These are phyloP conservation scores for Chloromyia formosa DNA, from an alignment of 2,888 invertebrate genomes.

Conservation along the genomic window DNA sequence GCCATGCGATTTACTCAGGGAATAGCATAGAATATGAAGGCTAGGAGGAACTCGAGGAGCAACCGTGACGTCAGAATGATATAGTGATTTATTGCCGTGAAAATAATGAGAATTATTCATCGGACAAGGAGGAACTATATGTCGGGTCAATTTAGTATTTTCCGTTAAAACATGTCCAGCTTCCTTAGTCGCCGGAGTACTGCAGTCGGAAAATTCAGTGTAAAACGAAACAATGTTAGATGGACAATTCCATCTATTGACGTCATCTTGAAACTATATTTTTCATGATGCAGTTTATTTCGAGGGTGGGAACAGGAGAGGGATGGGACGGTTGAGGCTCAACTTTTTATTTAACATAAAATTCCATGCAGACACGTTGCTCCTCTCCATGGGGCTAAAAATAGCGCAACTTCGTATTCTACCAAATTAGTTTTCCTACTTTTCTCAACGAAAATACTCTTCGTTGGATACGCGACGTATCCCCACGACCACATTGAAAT, in stretches of 20 bases:
- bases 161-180: neutral
- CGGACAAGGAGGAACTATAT: neutral
- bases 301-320: neutral
- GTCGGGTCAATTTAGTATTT: neutral
- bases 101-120: neutral
- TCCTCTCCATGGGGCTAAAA: conserved; percentile 5
- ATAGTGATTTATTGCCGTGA: neutral
- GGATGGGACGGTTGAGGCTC: neutral
- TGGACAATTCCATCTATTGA: conserved; percentile 21
- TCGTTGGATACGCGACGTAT: neutral
- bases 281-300: neutral
- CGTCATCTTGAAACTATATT: conserved; percentile 22
- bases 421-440: neutral
- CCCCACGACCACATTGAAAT: neutral
- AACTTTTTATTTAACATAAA: conserved; percentile 28
- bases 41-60: neutral
- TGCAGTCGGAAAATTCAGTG: neutral
- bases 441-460: neutral
- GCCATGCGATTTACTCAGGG: conserved; percentile 21
- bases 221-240: neutral
- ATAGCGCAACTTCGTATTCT: conserved; percentile 19
- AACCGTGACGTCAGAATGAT: conserved; percentile 36
- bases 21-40: neutral
- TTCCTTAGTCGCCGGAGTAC: neutral
- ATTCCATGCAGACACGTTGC: conserved; percentile 19